phyloP scores from a whole-genome alignment of 1,140 invertebrate genomes.

The Leptinotarsa defecta region DNA sequence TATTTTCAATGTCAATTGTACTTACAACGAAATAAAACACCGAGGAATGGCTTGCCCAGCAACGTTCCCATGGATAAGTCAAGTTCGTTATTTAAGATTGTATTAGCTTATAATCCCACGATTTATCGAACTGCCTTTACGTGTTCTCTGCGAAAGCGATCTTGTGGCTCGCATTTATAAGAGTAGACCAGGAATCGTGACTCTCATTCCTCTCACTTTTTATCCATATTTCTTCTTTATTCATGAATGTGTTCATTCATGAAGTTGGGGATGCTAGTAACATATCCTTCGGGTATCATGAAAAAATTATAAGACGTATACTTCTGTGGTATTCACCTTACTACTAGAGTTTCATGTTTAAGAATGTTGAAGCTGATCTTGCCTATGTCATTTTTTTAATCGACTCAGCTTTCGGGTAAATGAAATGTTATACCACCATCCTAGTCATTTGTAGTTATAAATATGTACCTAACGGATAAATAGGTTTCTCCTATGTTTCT shows the following conservation, averaged over 20 bases:
- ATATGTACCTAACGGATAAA: too few species aligned
- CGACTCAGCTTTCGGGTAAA: too few species aligned
- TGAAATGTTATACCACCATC: too few species aligned
- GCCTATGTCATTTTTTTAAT: too few species aligned
- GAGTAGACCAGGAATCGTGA: background rate
- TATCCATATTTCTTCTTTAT: background rate
- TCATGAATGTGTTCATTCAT: background rate
- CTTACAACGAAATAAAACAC: background rate
- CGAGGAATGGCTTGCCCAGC: background rate
- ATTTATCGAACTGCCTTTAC: background rate
- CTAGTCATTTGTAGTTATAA: too few species aligned
- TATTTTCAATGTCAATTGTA: background rate
- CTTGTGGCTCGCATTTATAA: constrained; percentile 1
- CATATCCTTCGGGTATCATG: too few species aligned
- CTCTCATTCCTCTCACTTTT: background rate
- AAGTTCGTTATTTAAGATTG: constrained; percentile 3
- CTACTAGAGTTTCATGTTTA: too few species aligned
- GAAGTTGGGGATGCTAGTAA: too few species aligned
- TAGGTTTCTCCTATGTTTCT: too few species aligned
- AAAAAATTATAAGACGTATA: too few species aligned
- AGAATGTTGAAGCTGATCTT: too few species aligned
- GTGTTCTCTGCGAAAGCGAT: background rate
- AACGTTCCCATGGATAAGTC: background rate
- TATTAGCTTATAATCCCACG: constrained; percentile 2
- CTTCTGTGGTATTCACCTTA: too few species aligned